Evolutionary conservation across 1,140 invertebrate species (phyloP), one percentile per base, ranked within the genome.

Genomic region (Drosophila sechellia): DNA sequence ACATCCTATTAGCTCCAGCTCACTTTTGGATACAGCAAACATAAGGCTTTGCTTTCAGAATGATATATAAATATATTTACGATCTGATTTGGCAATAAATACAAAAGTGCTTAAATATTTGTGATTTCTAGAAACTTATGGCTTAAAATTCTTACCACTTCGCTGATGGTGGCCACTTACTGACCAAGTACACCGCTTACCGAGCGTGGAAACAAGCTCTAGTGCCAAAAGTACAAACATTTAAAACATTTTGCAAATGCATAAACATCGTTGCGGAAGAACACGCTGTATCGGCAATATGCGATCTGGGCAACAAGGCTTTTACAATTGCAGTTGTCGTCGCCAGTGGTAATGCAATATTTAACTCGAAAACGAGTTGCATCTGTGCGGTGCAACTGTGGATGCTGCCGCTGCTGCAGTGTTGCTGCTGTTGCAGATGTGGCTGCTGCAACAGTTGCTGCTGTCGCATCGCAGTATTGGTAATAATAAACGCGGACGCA

Each of bases 401-500:
- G 40, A 31, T 60, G 76, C 45, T 61, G 75, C n/a, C 63, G 65
- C 56, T 77, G 69, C 54, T 45, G 42, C 40, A 17, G 22, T 45
- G 40, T 27, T 25, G 22, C 13, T 15, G 46, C 13, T 27, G 60
- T 37, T 43, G 59, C 34, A 31, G 15, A 17, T 52, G 31, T 20
- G 22, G 54, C 35, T 17, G 35, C 17, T 31, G 53, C 17, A 34
- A 25, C 11, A 40, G 57, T 22, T 27, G 34, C 15, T 48, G 45
- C 52, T 58, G 39, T 45, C 54, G 37, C 50, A 70, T 72, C 43
- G 71, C 50, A 55, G 49, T 70, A 70, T 70, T 77, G 52, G 77
- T 66, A 73, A 78, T 74, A 81, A 80, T 86, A 85, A 85, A 86
- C 77, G 66, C 73, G 65, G 76, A 81, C 52, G 77, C 65, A 63